Base-by-base conservation (phyloP, 2,113 vertebrate species). In the Apaloderma vittatum region DNA sequence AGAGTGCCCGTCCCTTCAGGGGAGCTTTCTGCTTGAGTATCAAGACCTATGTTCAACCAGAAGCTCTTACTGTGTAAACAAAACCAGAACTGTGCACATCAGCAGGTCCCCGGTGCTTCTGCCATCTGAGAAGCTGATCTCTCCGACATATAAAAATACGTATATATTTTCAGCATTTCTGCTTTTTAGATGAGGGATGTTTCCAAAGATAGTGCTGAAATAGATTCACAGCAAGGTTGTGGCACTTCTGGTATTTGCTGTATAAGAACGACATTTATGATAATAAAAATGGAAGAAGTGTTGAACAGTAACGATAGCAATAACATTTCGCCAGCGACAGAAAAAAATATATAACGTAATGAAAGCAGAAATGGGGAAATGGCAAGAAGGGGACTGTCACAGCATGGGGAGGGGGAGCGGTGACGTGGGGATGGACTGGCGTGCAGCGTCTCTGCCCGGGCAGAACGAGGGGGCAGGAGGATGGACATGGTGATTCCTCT, bases 401-500 rank as follows among this genome's bases (percentile, higher is more conserved):
- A 23, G 88, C 0, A 1, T 1, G 7, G 51, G 80, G 51, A 62
- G 75, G 18, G 23, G 15, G 46, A 24, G 1, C 1, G 0, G 45
- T 3, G 29, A 22, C 2, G 37, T 4, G 0, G 2, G 45, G 48
- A 40, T 27, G 91, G 91, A 30, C 21, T 19, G 1, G 0, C n/a
- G 54, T 3, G 59, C 59, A 27, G 7, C 7, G 3, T 8, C 12
- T 29, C 80, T 65, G 73, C 66, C 6, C 5, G 27, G 27, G 59
- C 0, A 3, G 58, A 66, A 46, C 4, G 9, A 43, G 30, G 3
- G 5, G 30, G 16, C 46, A 40, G 61, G 32, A 12, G 15, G 37
- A 8, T 0, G 26, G n/a, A 12, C n/a, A 16, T 1, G 2, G 37
- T 9, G 29, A 8, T 7, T 24, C 58, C 51, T 0, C 0, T 2